phyloP scores from a whole-genome alignment of 2,797 vertebrate species.

The Takifugu ocellatus region DNA sequence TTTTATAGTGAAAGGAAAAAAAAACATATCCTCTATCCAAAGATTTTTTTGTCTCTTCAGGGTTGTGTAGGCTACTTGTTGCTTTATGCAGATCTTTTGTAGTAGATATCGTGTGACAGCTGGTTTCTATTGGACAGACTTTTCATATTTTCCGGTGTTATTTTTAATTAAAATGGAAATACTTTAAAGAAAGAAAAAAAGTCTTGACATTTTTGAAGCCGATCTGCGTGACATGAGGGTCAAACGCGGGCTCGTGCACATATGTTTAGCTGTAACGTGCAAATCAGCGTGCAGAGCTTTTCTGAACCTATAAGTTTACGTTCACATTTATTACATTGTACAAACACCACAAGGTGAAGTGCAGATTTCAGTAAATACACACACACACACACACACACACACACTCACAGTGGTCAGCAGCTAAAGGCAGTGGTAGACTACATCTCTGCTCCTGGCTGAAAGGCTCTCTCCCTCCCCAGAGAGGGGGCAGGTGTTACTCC shows the following conservation, averaged over 20 bases:
- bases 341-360: constrained; percentile 14
- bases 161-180: constrained; percentile 90
- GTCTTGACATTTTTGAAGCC: background rate
- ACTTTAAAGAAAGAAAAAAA: constrained; percentile 48
- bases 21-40: constrained; percentile 89
- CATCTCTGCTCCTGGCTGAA: constrained; percentile 72
- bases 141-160: constrained; percentile 91
- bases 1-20: constrained; percentile 77
- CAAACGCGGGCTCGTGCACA: background rate
- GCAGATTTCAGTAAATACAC: constrained; percentile 14
- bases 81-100: constrained; percentile 98
- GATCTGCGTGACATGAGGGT: background rate
- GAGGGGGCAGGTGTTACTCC: constrained; percentile 99
- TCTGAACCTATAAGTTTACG: background rate
- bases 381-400: constrained; percentile 22
- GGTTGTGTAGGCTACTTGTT: constrained; percentile 90
- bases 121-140: constrained; percentile 90
- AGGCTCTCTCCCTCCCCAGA: constrained; percentile 78
- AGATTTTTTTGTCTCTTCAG: constrained; percentile 94
- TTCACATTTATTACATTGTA: background rate
- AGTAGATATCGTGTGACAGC: constrained; percentile 86
- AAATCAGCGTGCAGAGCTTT: constrained; percentile 3
- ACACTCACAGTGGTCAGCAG: constrained; percentile 60
- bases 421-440: constrained; percentile 71
- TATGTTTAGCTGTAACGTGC: constrained; percentile 3